A percentile compares a stretch with the other conserved stretches of the same genome.
Evolutionary conservation across 1,140 invertebrate species (phyloP).

Genomic region (Aphis craccivora): DNA sequence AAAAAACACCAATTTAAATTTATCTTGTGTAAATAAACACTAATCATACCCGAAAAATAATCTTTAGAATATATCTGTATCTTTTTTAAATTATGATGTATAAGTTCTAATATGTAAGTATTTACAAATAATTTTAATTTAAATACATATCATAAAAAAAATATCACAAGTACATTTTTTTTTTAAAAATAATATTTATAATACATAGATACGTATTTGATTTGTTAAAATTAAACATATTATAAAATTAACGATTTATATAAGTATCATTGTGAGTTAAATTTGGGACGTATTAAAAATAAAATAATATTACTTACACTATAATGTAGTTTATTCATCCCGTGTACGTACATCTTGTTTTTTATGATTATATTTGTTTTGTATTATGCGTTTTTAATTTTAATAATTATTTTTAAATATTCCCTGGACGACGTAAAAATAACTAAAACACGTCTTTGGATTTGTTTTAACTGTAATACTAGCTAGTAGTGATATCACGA

Average conservation of each 20-base stretch:
- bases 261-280: neutral
- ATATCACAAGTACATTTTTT: neutral
- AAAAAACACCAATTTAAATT: neutral
- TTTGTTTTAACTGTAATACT: neutral
- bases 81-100: no score
- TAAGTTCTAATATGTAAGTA: no score
- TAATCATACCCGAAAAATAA: neutral
- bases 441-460: neutral
- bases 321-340: neutral
- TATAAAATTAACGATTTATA: neutral
- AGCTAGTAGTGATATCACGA: neutral
- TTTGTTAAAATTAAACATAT: neutral
- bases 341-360: neutral
- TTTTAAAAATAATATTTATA: neutral
- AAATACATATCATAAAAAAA: neutral
- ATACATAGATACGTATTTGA: neutral
- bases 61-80: neutral
- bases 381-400: neutral
- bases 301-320: constrained; percentile 22
- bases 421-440: neutral
- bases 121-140: no score
- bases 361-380: neutral
- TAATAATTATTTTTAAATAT: neutral
- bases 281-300: neutral
- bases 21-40: neutral